These are phyloP conservation scores for Hydrochoerus hydrochaeris DNA, from an alignment of 2,113 vertebrate genomes.

Conservation along the genomic window DNA sequence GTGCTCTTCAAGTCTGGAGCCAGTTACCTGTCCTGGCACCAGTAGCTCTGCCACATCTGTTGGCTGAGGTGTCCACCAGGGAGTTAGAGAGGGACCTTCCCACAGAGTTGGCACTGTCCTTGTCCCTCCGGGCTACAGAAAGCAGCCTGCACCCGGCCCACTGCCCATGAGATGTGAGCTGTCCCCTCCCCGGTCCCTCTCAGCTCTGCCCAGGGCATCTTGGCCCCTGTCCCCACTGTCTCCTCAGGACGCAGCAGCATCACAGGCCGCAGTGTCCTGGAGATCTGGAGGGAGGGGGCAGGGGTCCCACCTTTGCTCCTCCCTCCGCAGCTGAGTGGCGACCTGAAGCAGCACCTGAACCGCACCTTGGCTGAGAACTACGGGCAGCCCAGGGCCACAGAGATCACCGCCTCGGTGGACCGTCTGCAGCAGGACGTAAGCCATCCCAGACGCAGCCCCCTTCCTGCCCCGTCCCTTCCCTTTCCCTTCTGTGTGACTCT, in stretches of 20 bases:
- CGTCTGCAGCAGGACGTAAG: conserved; percentile 92
- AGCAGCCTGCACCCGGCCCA: background rate
- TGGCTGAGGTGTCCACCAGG: background rate
- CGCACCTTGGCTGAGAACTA: conserved; percentile 90
- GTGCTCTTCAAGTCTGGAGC: background rate
- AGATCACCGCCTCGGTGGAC: conserved; percentile 89
- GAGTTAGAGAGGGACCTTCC: background rate
- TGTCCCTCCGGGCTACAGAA: background rate
- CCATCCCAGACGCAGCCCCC: rapidly evolving
- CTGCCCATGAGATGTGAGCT: background rate
- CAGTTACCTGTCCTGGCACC: rapidly evolving
- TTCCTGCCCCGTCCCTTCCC: background rate
- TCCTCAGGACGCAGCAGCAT: background rate
- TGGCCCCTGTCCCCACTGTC: rapidly evolving
- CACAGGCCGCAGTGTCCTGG: background rate
- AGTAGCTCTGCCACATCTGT: background rate
- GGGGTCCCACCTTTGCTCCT: background rate
- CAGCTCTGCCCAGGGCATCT: background rate
- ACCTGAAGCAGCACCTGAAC: conserved; percentile 90
- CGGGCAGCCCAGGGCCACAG: conserved; percentile 84
- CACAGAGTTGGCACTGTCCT: rapidly evolving
- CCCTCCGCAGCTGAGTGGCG: conserved; percentile 88
- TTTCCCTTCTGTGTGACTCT: background rate
- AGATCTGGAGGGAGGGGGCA: background rate
- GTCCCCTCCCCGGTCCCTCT: rapidly evolving